Evolutionary conservation across 2,797 vertebrate species (phyloP).

Genomic region (Tragopan temminckii): DNA sequence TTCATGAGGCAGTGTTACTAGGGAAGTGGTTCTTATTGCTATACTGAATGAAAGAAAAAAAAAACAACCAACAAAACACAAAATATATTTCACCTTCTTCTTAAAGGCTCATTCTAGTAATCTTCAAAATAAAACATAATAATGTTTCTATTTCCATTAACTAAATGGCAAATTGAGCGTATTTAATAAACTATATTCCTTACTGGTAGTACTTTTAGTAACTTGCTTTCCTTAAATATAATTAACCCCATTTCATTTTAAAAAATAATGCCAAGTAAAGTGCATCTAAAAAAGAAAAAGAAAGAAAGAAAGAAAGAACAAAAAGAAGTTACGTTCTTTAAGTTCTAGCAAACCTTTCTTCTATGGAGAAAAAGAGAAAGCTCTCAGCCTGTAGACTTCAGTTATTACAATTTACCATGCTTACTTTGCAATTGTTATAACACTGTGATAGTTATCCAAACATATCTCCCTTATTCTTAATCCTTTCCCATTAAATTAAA

Average conservation of each 20-base stretch:
- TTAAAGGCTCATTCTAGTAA: background rate
- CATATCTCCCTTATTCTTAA: background rate
- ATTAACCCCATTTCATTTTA: background rate
- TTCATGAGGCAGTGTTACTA: background rate
- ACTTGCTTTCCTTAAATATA: constrained; percentile 1
- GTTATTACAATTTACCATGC: background rate
- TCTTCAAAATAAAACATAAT: background rate
- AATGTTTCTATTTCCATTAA: background rate
- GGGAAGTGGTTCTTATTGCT: background rate
- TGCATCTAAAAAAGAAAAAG: background rate
- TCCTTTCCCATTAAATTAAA: background rate
- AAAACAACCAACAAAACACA: too few relatives aligned
- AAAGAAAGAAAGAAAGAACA: too few relatives aligned
- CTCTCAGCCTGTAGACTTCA: background rate
- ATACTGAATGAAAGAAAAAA: background rate
- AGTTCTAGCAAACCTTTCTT: background rate
- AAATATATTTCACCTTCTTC: background rate
- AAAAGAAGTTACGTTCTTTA: background rate
- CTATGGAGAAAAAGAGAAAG: background rate
- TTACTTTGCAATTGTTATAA: background rate
- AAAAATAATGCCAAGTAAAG: background rate
- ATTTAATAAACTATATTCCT: background rate
- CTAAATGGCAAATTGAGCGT: background rate
- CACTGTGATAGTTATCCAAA: background rate
- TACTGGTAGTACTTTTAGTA: background rate